Evolutionary conservation across 2,113 vertebrate genomes (phyloP), one percentile per base, ranked within the genome.

Genomic region (Columba livia): DNA sequence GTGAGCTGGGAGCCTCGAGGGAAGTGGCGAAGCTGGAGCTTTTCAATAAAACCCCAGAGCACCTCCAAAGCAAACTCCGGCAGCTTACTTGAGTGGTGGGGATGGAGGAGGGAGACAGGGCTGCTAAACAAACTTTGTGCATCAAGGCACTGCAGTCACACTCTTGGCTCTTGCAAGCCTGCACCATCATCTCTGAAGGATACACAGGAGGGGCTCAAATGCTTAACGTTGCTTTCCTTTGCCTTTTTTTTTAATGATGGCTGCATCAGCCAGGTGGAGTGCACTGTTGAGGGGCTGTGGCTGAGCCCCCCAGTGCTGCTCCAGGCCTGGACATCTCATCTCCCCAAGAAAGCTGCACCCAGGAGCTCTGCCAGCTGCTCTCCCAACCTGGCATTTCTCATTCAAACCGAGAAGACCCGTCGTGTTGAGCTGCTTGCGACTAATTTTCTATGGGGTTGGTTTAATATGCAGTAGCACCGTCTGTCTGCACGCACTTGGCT

Each of bases 351-450:
- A 72, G 48, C 87, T 24, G 29, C 31, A 17, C 34, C 20, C 73
- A 32, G 48, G 23, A 40, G 10, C 40, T 69, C 9, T 61, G 6
- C 74, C 5, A 8, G 32, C 53, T 71, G 32, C 38, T 15, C 14
- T 84, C 31, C 71, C 48, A 19, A 6, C 38, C 17, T 1, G 2
- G 21, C 2, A 0, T 62, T 84, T 32, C 44, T 69, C 36, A 3
- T 24, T 58, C 15, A 11, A 20, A 5, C 2, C 0, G 6, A 34
- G 17, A 7, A 13, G 25, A 10, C 42, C 74, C 15, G 0, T 73
- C 0, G 6, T 4, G 36, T 48, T 13, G 69, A 72, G 66, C 66
- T 66, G 13, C 1, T 3, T 51, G 69, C 2, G 10, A 64, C 85
- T 56, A 25, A 7, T 79, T 88, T 47, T 62, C 92, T 21, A 2